Evolutionary conservation across 2,888 invertebrate species (phyloP), one percentile per base, ranked within the genome.

Genomic region (Eupithecia subfuscata): DNA sequence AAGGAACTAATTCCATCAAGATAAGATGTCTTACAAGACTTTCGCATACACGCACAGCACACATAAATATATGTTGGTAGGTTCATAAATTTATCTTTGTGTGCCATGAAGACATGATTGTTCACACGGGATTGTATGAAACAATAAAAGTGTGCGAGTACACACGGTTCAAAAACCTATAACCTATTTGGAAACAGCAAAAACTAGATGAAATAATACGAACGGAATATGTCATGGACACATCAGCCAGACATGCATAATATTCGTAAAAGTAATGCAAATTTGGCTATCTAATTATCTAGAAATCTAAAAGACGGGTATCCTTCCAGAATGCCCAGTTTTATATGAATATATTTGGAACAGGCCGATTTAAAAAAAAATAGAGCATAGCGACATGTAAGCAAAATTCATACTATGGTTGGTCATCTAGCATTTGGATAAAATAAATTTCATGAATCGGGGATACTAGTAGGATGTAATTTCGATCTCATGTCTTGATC

Each of bases 71-170:
- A 25, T 14, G 60, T 25, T 25, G 22, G 25, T 25, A 22, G 69
- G 74, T 79, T 77, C 77, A 82, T 64, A 82, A 78, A 80, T 80
- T 80, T 83, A 84, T 83, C 84, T 52, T n/a, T 83, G 84, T 83
- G 82, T 83, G 80, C 82, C 82, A 84, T 82, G 86, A 84, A 87
- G 87, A 87, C 88, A 87, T 84, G 88, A 88, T 88, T 86, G 87
- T 92, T 93, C 93, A 91, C 94, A 94, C 92, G 90, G 73, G 88
- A 87, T 89, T 89, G 91, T 89, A 85, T 86, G 83, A 81, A 89
- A 91, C 91, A 90, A 90, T 91, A 87, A 88, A 87, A 85, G 86
- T 76, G 75, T 77, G 75, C 71, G 70, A 75, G 75, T 75, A 75
- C 78, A 85, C 85, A 85, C 85, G 87, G 90, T 90, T 90, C 90